phyloP scores from a whole-genome alignment of 2,797 vertebrate genomes.

The Arctocebus calabarensis region DNA sequence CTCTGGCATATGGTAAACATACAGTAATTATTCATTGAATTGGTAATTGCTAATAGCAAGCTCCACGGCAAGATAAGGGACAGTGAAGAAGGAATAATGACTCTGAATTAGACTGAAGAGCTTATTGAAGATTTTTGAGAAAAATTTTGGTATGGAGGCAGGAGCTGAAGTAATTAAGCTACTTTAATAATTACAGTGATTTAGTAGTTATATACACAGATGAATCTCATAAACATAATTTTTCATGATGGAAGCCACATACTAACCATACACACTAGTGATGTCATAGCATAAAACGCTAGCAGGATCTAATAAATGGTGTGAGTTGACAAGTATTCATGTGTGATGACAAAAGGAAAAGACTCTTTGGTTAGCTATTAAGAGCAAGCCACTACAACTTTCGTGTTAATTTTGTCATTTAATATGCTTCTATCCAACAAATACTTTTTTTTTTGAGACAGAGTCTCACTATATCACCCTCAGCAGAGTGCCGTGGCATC shows the following conservation, averaged over 20 bases:
- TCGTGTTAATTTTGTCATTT: constrained; percentile 20
- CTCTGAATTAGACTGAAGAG: constrained; percentile 2
- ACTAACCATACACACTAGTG: no score
- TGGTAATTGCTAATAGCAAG: constrained; percentile 7
- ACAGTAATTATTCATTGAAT: constrained; percentile 7
- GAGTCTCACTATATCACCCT: no score
- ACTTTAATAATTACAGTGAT: not conserved
- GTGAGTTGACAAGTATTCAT: not conserved
- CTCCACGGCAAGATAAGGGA: not conserved
- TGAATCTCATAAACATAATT: no score
- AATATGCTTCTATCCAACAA: constrained; percentile 24
- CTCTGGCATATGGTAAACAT: not conserved
- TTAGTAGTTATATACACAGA: no score
- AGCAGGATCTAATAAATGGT: not conserved
- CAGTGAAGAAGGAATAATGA: not conserved
- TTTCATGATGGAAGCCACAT: no score
- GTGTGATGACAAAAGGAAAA: not conserved
- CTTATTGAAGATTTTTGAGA: constrained; percentile 22
- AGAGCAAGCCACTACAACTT: not conserved
- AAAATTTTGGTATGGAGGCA: constrained; percentile 15
- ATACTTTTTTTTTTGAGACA: not conserved
- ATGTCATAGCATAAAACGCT: not conserved
- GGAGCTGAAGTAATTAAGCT: not conserved
- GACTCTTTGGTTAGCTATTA: not conserved
- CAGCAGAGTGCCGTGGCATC: no score